Conservation (phyloP, 2,113 vertebrate genomes). For the Trematomus loennbergii region DNA sequence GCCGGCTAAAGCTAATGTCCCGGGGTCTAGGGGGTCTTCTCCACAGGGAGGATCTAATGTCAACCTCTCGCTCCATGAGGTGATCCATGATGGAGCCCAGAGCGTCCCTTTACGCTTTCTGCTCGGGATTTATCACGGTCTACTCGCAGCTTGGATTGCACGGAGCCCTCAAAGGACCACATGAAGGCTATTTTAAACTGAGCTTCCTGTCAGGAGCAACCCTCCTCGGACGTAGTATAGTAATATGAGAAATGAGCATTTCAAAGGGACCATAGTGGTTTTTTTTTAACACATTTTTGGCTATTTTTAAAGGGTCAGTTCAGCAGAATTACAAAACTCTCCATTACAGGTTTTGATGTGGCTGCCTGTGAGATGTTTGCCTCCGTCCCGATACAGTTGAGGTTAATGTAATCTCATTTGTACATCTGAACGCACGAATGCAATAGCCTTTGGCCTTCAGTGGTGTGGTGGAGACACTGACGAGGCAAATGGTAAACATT, state of each 20-base stretch:
- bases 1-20: conserved; percentile 48
- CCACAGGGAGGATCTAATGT: conserved; percentile 68
- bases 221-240: neutral
- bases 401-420: neutral
- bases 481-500: conserved; percentile 1
- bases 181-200: conserved; percentile 51
- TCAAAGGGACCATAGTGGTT: neutral
- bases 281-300: neutral
- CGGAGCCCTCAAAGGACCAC: conserved; percentile 32
- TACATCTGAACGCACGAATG: neutral
- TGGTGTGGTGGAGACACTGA: neutral
- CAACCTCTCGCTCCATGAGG: conserved; percentile 45
- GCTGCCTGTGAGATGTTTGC: neutral
- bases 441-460: neutral
- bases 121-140: conserved; percentile 51
- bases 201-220: conserved; percentile 12
- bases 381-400: neutral
- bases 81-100: conserved; percentile 52
- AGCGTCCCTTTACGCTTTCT: conserved; percentile 40
- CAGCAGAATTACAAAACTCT: neutral
- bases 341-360: neutral
- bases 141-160: conserved; percentile 19
- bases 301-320: neutral
- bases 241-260: conserved; percentile 12
- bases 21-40: conserved; percentile 43